A percentile compares a stretch with the other conserved stretches of the same genome.
Evolutionary conservation across 2,113 vertebrate species (phyloP).

Genomic region (Hippocampus comes): DNA sequence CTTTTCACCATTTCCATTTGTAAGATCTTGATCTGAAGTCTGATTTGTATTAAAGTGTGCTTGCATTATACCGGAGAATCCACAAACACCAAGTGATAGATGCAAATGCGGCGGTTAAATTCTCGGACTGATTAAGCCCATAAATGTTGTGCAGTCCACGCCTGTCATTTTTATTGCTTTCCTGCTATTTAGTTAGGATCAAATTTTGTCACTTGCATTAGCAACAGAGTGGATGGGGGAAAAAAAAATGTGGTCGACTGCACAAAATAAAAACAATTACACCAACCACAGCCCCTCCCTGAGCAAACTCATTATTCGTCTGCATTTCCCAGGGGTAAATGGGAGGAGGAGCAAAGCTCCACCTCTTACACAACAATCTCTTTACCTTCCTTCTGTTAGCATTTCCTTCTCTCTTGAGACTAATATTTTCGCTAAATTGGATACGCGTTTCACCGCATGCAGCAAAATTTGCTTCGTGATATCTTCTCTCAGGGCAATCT

Average conservation of each 20-base stretch:
- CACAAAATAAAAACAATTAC: constrained; percentile 42
- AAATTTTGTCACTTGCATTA: not conserved
- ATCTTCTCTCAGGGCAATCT: constrained; percentile 12
- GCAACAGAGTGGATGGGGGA: not conserved
- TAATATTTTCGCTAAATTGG: not conserved
- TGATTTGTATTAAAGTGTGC: not conserved
- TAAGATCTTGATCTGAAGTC: not conserved
- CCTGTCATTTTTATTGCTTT: not conserved
- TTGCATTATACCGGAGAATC: not conserved
- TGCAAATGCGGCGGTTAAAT: not conserved
- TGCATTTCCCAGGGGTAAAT: constrained; percentile 17
- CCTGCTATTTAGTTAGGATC: not conserved
- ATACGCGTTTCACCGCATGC: not conserved
- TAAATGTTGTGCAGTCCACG: too few relatives aligned
- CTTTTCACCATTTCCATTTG: not conserved
- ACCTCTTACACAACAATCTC: constrained; percentile 5
- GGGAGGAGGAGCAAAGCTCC: constrained; percentile 36
- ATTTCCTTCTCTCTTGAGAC: not conserved
- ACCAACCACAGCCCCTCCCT: constrained; percentile 32
- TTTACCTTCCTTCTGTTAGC: not conserved
- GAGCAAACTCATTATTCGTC: constrained; percentile 46
- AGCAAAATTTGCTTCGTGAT: not conserved
- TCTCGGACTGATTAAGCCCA: not conserved
- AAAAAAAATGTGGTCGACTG: not conserved
- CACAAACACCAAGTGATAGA: not conserved